Percentiles rank a stretch among this genome's conserved stretches.
Conservation (phyloP, 2,888 invertebrate species). For the Erebia ligea region DNA sequence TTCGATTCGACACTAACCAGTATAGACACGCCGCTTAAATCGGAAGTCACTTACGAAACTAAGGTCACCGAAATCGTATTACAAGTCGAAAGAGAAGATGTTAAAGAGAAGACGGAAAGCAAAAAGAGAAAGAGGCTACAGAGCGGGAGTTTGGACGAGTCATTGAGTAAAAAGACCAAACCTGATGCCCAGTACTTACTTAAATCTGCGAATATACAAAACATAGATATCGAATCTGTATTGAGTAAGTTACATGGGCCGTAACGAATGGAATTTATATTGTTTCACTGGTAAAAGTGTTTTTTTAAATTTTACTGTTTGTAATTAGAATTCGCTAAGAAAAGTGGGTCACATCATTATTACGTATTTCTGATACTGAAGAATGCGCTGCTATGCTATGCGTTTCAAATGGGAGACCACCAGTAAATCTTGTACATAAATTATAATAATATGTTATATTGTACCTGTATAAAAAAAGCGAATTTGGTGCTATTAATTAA, state of each 20-base stretch:
- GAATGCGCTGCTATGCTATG: too few relatives aligned
- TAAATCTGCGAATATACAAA: conserved; percentile 67
- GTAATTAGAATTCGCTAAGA: not conserved
- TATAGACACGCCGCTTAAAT: conserved; percentile 73
- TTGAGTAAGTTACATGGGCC: conserved; percentile 75
- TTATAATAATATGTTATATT: too few relatives aligned
- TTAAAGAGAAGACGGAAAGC: conserved; percentile 49
- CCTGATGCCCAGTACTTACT: conserved; percentile 64
- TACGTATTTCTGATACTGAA: too few relatives aligned
- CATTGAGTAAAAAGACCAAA: conserved; percentile 60
- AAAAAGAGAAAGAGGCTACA: conserved; percentile 67
- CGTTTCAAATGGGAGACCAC: too few relatives aligned
- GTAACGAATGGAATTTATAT: conserved; percentile 43
- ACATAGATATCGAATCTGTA: conserved; percentile 77
- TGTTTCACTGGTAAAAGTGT: not conserved
- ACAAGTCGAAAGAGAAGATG: conserved; percentile 58
- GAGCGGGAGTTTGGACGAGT: conserved; percentile 58
- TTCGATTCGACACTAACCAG: conserved; percentile 77
- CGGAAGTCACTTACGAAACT: conserved; percentile 45
- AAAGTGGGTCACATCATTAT: too few relatives aligned
- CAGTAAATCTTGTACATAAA: too few relatives aligned
- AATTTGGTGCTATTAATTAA: too few relatives aligned
- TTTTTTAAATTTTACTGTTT: not conserved
- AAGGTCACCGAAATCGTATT: conserved; percentile 62
- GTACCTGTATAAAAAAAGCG: too few relatives aligned